phyloP scores from a whole-genome alignment of 1,140 invertebrate species.

The Drosophila ananassae region DNA sequence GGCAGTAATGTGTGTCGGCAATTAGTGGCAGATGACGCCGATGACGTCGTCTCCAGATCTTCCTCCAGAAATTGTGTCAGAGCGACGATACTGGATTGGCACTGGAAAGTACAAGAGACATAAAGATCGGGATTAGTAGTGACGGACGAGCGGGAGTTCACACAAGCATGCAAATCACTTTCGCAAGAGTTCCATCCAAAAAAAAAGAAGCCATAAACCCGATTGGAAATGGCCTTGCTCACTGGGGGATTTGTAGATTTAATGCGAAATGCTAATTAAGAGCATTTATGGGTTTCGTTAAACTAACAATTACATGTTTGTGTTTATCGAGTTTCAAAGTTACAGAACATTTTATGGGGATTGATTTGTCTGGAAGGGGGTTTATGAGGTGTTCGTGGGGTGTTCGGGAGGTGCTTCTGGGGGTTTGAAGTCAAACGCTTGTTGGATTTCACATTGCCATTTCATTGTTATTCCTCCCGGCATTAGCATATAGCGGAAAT shows the following conservation, averaged over 20 bases:
- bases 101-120: constrained; percentile 52
- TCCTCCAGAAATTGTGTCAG: constrained; percentile 38
- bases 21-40: constrained; percentile 43
- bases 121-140: constrained; percentile 24
- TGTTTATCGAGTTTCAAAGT: no score
- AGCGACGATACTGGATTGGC: constrained; percentile 22
- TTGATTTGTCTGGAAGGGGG: no score
- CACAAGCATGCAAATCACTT: constrained; percentile 33
- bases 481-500: constrained; percentile 33
- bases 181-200: not conserved
- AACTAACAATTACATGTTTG: not conserved
- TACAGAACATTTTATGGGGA: no score
- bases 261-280: not conserved
- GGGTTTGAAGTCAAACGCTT: no score
- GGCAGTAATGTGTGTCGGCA: constrained; percentile 68
- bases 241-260: not conserved
- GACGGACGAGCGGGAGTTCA: constrained; percentile 14
- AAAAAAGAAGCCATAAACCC: constrained; percentile 14
- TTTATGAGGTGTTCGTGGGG: no score
- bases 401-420: no score
- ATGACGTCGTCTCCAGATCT: constrained; percentile 14
- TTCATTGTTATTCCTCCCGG: constrained; percentile 29
- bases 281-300: no score
- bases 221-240: constrained; percentile 7
- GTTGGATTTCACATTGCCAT: not conserved